Base-by-base conservation (phyloP, 2,888 invertebrate species). In the Hoplodrina blanda region DNA sequence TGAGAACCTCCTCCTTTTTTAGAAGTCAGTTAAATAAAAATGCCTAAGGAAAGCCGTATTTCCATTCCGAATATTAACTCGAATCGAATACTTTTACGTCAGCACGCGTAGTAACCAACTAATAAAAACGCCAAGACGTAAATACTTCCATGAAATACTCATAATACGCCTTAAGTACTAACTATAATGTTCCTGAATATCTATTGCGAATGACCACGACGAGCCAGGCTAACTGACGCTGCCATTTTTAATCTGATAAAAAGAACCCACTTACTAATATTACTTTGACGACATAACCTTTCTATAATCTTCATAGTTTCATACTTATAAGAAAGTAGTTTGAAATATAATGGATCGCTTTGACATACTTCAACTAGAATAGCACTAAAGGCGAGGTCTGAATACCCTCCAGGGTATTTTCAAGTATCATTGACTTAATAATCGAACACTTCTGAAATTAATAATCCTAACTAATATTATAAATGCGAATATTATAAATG, bases 201-300 rank as follows among this genome's bases (percentile, higher is more conserved):
- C 20, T 57, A 67, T 57, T 25, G 7, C 19, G 13, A 57, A 52
- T 10, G 61, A 41, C 68, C 59, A 49, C 41, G 41, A 62, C 46
- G 53, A 20, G 15, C 2, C 66, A 46, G 67, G 65, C 67, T 56
- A 37, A 69, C 61, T 62, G 67, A 25, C 69, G 56, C 55, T 59
- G 71, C 59, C 75, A 73, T 62, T 78, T 81, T 82, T 80, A 83
- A 81, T 83, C 79, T 66, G 69, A 73, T 83, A 79, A 76, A 82
- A 52, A 65, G 82, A 67, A 55, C 71, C 62, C 81, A 83, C 81
- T 81, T 79, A 81, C 72, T 33, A 17, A 59, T 81, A 82, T 82
- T 82, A 76, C 70, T 59, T 73, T 33, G 54, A 65, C 62, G 63
- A 71, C 25, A 67, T 63, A 56, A 63, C 64, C 62, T 50, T 62